Conservation (phyloP, 2,113 vertebrate species). For the Calidris pugnax region DNA sequence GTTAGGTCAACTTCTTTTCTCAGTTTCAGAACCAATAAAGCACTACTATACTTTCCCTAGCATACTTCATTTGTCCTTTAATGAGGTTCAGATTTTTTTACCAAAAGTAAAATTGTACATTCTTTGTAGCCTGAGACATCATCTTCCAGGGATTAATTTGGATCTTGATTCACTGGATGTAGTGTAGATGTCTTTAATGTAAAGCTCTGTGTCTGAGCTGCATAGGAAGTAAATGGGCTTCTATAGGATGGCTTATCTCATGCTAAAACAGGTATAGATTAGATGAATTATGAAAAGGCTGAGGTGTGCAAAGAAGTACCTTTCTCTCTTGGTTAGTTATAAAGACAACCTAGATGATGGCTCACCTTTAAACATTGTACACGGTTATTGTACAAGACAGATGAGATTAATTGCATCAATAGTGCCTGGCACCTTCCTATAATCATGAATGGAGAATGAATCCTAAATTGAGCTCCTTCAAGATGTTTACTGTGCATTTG, state of each 20-base stretch:
- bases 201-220: neutral
- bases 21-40: neutral
- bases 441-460: neutral
- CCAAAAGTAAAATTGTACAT: neutral
- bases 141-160: neutral
- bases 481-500: neutral
- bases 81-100: neutral
- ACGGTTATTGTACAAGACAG: neutral
- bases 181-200: neutral
- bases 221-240: neutral
- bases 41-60: neutral
- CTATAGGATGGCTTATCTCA: neutral
- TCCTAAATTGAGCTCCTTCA: neutral
- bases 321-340: neutral
- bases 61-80: neutral
- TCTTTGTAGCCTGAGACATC: neutral
- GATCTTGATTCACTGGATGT: neutral
- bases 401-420: neutral
- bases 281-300: neutral
- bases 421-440: neutral
- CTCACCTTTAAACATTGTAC: neutral
- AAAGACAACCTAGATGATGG: neutral
- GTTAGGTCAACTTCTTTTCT: neutral
- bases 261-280: neutral
- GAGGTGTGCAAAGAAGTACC: neutral